These are phyloP conservation scores for Harpagifer antarcticus DNA, from an alignment of 2,797 vertebrate species.

Conservation along the genomic window DNA sequence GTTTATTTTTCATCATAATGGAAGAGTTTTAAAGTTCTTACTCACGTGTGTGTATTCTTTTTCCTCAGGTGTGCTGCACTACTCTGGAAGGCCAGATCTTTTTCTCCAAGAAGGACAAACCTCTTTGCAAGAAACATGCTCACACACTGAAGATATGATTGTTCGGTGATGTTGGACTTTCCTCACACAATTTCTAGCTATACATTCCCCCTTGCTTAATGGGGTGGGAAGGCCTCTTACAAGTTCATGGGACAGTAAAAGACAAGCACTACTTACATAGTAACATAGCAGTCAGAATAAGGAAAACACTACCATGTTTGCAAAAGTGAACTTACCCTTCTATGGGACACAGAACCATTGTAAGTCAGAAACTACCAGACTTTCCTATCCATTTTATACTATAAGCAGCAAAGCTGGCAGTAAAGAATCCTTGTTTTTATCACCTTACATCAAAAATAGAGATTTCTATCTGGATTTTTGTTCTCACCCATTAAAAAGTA, in stretches of 20 bases:
- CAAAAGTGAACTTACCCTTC: background rate
- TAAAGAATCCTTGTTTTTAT: background rate
- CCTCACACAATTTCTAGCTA: background rate
- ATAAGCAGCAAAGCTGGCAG: constrained; percentile 2
- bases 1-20: too few species aligned
- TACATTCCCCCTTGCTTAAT: background rate
- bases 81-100: constrained; percentile 95
- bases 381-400: background rate
- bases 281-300: constrained; percentile 1
- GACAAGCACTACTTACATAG: constrained; percentile 21
- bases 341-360: background rate
- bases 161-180: background rate
- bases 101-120: constrained; percentile 98
- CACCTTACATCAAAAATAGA: background rate
- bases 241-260: constrained; percentile 7
- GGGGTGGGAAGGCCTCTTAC: background rate
- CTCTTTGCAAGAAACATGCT: constrained; percentile 97
- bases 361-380: background rate
- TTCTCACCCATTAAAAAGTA: background rate
- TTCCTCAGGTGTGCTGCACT: constrained; percentile 91
- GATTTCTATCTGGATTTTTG: constrained; percentile 10
- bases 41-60: constrained; percentile 14
- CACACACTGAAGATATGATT: constrained; percentile 92
- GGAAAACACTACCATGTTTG: constrained; percentile 5
- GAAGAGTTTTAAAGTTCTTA: background rate